phyloP scores from a whole-genome alignment of 2,113 vertebrate species.

The Upupa epops region DNA sequence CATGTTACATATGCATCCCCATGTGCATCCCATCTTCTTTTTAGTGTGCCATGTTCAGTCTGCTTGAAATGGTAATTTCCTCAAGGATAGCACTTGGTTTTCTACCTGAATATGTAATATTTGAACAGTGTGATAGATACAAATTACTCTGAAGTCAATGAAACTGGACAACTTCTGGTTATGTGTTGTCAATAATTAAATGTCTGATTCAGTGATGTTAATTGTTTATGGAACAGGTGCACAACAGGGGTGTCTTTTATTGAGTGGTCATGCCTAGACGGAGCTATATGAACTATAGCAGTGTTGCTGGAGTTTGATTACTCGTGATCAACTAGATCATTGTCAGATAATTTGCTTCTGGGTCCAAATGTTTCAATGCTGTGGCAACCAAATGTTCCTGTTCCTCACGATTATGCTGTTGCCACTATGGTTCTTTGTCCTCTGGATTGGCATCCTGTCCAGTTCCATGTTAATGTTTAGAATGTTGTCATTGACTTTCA shows the following conservation, averaged over 20 bases:
- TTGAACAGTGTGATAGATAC: not conserved
- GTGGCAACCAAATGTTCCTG: not conserved
- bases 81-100: not conserved
- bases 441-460: not conserved
- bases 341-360: not conserved
- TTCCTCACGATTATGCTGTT: not conserved
- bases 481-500: not conserved
- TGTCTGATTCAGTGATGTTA: not conserved
- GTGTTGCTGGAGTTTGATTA: not conserved
- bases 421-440: not conserved
- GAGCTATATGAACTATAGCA: not conserved
- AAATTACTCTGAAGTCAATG: not conserved
- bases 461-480: not conserved
- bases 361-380: not conserved
- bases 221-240: not conserved
- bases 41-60: not conserved
- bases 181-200: not conserved
- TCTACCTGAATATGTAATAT: not conserved
- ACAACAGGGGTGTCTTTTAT: not conserved
- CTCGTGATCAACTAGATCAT: not conserved
- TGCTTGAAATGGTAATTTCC: not conserved
- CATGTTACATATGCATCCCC: not conserved
- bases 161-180: not conserved
- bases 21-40: not conserved
- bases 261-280: not conserved